Evolutionary conservation across 2,797 vertebrate genomes (phyloP).

Genomic region (Meda fulgida): DNA sequence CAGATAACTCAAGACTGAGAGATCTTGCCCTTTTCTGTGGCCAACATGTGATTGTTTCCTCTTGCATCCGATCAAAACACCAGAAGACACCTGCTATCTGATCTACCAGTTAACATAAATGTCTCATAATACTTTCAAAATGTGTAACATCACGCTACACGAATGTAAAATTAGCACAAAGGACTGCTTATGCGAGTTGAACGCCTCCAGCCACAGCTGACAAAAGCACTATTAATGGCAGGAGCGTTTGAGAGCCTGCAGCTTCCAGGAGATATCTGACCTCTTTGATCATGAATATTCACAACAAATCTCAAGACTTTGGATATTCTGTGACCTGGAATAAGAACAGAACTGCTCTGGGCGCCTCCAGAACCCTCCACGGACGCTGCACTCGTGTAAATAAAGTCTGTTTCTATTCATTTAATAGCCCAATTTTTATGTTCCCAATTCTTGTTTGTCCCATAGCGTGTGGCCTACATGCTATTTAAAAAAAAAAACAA

Average conservation of each 20-base stretch:
- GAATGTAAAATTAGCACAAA: conserved; percentile 2
- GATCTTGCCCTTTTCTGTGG: not conserved
- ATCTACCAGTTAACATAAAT: not conserved
- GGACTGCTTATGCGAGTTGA: not conserved
- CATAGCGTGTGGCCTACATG: conserved; percentile 49
- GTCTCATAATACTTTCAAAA: not conserved
- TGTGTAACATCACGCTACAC: not conserved
- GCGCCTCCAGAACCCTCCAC: not conserved
- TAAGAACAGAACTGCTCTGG: conserved; percentile 34
- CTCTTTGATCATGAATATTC: conserved; percentile 11
- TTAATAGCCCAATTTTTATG: conserved; percentile 19
- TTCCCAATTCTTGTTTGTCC: conserved; percentile 30
- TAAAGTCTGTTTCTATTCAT: not conserved
- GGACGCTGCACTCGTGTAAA: not conserved
- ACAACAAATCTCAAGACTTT: not conserved
- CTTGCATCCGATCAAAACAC: not conserved
- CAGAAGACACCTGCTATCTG: not conserved
- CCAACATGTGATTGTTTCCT: conserved; percentile 6
- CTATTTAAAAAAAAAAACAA: conserved; percentile 46
- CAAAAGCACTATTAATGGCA: conserved; percentile 18
- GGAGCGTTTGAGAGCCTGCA: conserved; percentile 27
- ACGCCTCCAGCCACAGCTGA: conserved; percentile 15
- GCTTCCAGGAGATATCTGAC: conserved; percentile 28
- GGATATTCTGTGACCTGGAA: not conserved
- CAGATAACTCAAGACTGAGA: not conserved